Conservation (phyloP, 2,797 vertebrate genomes). For the Caiman crocodilus region DNA sequence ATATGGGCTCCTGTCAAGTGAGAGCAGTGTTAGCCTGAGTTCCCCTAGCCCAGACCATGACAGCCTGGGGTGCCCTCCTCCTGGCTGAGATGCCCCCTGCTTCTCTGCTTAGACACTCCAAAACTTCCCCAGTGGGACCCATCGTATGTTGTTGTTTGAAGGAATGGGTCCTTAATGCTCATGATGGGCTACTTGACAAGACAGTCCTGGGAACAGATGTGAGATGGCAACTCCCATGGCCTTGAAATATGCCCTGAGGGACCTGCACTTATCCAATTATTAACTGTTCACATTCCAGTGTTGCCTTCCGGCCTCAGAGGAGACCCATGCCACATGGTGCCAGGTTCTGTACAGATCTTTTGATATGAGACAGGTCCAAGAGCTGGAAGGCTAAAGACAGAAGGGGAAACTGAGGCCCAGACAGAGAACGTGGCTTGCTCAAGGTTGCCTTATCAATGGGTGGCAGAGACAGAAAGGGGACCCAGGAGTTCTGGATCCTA, state of each 20-base stretch:
- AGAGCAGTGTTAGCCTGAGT: not conserved
- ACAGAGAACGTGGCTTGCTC: not conserved
- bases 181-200: not conserved
- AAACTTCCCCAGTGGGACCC: too few species aligned
- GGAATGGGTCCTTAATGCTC: not conserved
- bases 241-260: not conserved
- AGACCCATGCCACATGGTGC: not conserved
- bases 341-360: too few species aligned
- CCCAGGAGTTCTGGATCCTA: not conserved
- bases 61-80: not conserved
- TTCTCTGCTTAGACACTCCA: not conserved
- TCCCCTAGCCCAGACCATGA: not conserved
- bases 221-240: not conserved
- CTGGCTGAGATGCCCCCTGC: not conserved
- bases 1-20: not conserved
- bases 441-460: too few species aligned
- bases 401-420: not conserved
- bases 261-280: not conserved
- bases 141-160: not conserved
- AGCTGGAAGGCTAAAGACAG: not conserved
- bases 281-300: too few species aligned
- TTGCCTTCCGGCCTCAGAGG: not conserved
- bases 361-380: not conserved
- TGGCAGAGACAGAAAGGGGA: not conserved
- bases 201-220: not conserved